phyloP scores from a whole-genome alignment of 2,888 invertebrate genomes.

The Cryptocephalus moraei region DNA sequence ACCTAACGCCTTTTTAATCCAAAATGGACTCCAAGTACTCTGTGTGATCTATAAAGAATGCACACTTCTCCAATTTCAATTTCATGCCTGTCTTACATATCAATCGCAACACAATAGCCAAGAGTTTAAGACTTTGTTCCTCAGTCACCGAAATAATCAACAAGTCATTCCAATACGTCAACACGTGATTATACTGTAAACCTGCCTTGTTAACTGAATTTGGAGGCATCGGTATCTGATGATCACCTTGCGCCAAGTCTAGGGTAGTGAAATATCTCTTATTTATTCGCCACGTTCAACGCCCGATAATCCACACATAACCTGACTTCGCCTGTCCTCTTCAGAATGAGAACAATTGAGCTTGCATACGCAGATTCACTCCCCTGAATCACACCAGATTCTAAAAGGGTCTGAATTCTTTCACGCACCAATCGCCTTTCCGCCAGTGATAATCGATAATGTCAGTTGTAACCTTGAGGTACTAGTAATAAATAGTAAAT shows the following conservation, averaged over 20 bases:
- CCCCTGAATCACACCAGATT: slow-evolving; percentile 7
- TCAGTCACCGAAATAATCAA: slow-evolving; percentile 6
- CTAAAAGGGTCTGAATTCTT: slow-evolving; percentile 7
- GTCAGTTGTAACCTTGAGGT: slow-evolving; percentile 5
- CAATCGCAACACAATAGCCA: slow-evolving; percentile 6
- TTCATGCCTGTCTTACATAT: too few species aligned
- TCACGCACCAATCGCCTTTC: slow-evolving; percentile 7
- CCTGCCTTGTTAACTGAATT: slow-evolving; percentile 14
- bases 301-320: slow-evolving; percentile 8
- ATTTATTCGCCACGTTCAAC: slow-evolving; percentile 5
- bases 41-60: too few species aligned
- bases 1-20: too few species aligned
- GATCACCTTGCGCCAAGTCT: slow-evolving; percentile 9
- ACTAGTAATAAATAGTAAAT: slow-evolving; percentile 3
- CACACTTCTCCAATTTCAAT: too few species aligned
- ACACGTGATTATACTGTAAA: slow-evolving; percentile 6
- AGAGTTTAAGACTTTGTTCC: slow-evolving; percentile 3
- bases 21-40: too few species aligned
- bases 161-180: slow-evolving; percentile 17
- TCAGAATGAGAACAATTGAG: slow-evolving; percentile 3
- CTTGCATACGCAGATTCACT: slow-evolving; percentile 8
- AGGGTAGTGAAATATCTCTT: slow-evolving; percentile 1
- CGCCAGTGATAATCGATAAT: slow-evolving; percentile 5
- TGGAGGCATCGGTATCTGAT: slow-evolving; percentile 18
- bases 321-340: slow-evolving; percentile 4